These are phyloP conservation scores for Beaufortia kweichowensis DNA, from an alignment of 2,113 vertebrate species.

Conservation along the genomic window DNA sequence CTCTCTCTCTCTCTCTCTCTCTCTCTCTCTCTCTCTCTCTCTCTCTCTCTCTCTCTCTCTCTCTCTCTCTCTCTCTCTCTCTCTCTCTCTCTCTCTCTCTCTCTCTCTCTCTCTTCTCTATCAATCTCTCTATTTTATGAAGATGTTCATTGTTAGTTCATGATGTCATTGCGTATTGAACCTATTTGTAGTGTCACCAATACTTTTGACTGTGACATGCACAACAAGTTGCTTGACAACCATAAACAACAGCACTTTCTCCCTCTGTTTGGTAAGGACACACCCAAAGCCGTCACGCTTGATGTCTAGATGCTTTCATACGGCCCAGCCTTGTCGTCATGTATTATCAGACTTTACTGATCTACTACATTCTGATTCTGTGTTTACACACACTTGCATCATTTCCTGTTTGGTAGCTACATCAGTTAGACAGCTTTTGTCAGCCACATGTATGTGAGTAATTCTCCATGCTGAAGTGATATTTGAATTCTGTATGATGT, in stretches of 20 bases:
- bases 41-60: no score
- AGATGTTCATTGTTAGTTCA: no score
- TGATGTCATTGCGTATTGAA: no score
- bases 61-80: no score
- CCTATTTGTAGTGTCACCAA: no score
- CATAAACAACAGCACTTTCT: not conserved
- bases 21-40: no score
- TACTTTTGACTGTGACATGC: no score
- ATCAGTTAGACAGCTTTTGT: not conserved
- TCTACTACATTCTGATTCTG: constrained; percentile 15
- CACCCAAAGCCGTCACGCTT: not conserved
- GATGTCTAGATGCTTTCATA: not conserved
- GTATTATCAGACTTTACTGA: constrained; percentile 27
- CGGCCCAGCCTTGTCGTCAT: not conserved
- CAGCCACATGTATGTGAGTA: not conserved
- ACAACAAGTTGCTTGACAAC: not conserved
- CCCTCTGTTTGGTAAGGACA: no score
- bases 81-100: no score
- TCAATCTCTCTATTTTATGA: no score
- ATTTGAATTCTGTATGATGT: not conserved
- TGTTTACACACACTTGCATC: constrained; percentile 54
- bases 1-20: no score
- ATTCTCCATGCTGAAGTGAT: not conserved
- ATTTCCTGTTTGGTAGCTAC: constrained; percentile 20
- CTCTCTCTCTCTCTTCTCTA: no score